Percentiles rank a stretch among this genome's conserved stretches.
Evolutionary conservation across 1,140 invertebrate genomes (phyloP).

Genomic region (Plodia interpunctella): DNA sequence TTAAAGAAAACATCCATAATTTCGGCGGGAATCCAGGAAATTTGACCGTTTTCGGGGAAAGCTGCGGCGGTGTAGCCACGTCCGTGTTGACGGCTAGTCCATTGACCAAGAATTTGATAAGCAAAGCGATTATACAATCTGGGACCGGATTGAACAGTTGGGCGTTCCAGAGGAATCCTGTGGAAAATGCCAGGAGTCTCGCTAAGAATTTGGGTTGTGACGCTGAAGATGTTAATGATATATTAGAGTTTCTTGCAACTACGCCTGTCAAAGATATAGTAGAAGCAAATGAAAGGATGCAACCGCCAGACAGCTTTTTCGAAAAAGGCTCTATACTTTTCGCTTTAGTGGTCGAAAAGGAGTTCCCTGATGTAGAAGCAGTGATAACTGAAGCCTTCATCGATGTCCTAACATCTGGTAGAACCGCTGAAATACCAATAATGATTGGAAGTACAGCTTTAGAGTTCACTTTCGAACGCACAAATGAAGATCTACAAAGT

Average conservation of each 20-base stretch:
- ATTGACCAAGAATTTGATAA: slow-evolving; percentile 77
- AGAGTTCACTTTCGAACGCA: slow-evolving; percentile 41
- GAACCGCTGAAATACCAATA: slow-evolving; percentile 51
- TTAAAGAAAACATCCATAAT: slow-evolving; percentile 76
- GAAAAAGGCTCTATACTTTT: slow-evolving; percentile 31
- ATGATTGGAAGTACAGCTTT: slow-evolving; percentile 56
- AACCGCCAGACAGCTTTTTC: slow-evolving; percentile 25
- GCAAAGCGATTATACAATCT: slow-evolving; percentile 81
- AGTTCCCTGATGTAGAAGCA: slow-evolving; percentile 57
- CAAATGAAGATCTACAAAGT: slow-evolving; percentile 50
- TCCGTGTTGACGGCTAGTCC: slow-evolving; percentile 76
- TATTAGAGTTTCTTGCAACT: slow-evolving; percentile 53
- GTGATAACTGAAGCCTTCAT: slow-evolving; percentile 50
- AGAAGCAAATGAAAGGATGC: slow-evolving; percentile 34
- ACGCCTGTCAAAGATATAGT: slow-evolving; percentile 58
- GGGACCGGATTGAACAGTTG: slow-evolving; percentile 81
- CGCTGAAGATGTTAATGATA: slow-evolving; percentile 43
- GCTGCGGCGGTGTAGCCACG: slow-evolving; percentile 72
- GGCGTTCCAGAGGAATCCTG: slow-evolving; percentile 61
- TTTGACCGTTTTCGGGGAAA: slow-evolving; percentile 78
- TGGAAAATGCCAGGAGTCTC: slow-evolving; percentile 54
- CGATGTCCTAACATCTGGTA: slow-evolving; percentile 53
- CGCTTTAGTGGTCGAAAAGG: slow-evolving; percentile 54
- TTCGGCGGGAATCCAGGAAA: slow-evolving; percentile 79
- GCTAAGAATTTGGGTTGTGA: slow-evolving; percentile 53